phyloP scores from a whole-genome alignment of 1,140 invertebrate species.

The Hermatobates lingyangjiaoensis region DNA sequence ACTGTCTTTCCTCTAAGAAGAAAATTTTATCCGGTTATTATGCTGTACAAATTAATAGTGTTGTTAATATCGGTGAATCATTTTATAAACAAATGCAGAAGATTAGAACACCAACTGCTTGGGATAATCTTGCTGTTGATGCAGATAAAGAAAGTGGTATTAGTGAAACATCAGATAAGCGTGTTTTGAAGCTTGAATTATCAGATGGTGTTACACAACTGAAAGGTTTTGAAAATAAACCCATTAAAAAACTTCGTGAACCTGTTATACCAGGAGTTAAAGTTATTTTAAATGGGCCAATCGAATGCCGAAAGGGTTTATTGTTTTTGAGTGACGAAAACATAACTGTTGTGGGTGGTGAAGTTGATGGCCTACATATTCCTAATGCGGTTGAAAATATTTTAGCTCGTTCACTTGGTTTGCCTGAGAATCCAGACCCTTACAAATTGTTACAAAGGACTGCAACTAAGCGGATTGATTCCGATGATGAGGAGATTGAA shows the following conservation, averaged over 20 bases:
- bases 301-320: slow-evolving; percentile 47
- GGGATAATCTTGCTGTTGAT: slow-evolving; percentile 11
- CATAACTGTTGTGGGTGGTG: slow-evolving; percentile 47
- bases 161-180: slow-evolving; percentile 21
- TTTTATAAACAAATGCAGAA: slow-evolving; percentile 41
- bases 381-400: slow-evolving; percentile 38
- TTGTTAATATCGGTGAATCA: slow-evolving; percentile 32
- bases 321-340: slow-evolving; percentile 42
- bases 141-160: slow-evolving; percentile 27
- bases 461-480: not conserved
- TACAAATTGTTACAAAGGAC: not conserved
- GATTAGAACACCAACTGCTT: slow-evolving; percentile 29
- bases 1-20: slow-evolving; percentile 25
- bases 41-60: slow-evolving; percentile 33
- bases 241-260: slow-evolving; percentile 37
- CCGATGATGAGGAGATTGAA: slow-evolving; percentile 8
- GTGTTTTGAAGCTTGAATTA: slow-evolving; percentile 41
- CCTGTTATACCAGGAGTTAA: slow-evolving; percentile 43
- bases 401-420: slow-evolving; percentile 35
- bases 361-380: slow-evolving; percentile 42
- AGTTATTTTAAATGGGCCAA: slow-evolving; percentile 37
- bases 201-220: slow-evolving; percentile 56
- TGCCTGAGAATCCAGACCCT: slow-evolving; percentile 12
- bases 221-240: slow-evolving; percentile 49
- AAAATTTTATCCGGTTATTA: slow-evolving; percentile 30